Conservation (phyloP, 1,140 invertebrate genomes). For the Drosophila prosaltans region DNA sequence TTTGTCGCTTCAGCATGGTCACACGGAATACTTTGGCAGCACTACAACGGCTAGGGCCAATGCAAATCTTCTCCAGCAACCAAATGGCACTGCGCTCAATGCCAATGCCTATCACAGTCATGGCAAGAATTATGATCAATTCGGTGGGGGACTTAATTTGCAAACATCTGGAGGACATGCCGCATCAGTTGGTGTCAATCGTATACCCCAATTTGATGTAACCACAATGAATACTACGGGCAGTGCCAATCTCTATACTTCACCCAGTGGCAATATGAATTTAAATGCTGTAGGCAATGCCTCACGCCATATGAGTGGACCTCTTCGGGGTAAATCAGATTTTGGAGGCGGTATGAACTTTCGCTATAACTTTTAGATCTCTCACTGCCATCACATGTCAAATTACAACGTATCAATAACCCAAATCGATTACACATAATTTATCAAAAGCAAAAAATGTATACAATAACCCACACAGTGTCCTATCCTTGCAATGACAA, state of each 20-base stretch:
- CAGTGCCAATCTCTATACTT: slow-evolving; percentile 58
- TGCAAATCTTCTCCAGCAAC: slow-evolving; percentile 46
- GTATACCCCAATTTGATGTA: slow-evolving; percentile 58
- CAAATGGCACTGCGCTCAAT: slow-evolving; percentile 24
- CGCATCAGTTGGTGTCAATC: slow-evolving; percentile 44
- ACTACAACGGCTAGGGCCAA: slow-evolving; percentile 43
- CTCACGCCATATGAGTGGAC: slow-evolving; percentile 57
- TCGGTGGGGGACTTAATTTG: slow-evolving; percentile 51
- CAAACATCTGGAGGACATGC: slow-evolving; percentile 50
- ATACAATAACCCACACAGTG: slow-evolving; percentile 15
- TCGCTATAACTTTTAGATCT: slow-evolving; percentile 52
- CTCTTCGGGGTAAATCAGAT: slow-evolving; percentile 50
- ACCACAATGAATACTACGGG: slow-evolving; percentile 51
- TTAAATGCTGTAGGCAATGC: slow-evolving; percentile 61
- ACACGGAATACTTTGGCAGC: slow-evolving; percentile 45
- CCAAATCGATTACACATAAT: slow-evolving; percentile 43
- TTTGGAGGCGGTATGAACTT: slow-evolving; percentile 51
- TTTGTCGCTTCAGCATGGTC: slow-evolving; percentile 53
- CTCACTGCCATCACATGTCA: not conserved
- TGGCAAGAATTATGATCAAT: slow-evolving; percentile 46
- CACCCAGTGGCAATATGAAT: slow-evolving; percentile 54
- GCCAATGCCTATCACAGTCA: slow-evolving; percentile 55
- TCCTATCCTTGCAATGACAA: slow-evolving; percentile 21
- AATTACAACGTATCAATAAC: slow-evolving; percentile 12
- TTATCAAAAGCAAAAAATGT: slow-evolving; percentile 22